These are phyloP conservation scores for Popillia japonica DNA, from an alignment of 1,140 invertebrate genomes.

Conservation along the genomic window DNA sequence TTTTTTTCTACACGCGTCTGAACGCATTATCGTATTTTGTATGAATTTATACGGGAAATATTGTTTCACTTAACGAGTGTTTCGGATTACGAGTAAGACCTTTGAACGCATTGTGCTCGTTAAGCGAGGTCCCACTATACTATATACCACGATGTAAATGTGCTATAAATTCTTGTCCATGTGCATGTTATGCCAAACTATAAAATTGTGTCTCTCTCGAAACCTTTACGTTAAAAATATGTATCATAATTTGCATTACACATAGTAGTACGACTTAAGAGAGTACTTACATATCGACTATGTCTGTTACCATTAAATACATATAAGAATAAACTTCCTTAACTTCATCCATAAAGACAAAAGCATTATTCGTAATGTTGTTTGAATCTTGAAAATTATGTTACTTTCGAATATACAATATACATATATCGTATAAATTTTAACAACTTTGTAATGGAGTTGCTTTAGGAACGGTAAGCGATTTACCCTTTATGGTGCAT, in stretches of 20 bases:
- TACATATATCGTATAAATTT: background rate
- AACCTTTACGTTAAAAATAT: background rate
- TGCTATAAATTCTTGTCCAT: too few species aligned
- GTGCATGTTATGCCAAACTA: too few species aligned
- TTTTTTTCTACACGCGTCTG: too few species aligned
- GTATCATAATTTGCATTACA: background rate
- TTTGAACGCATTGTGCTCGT: too few species aligned
- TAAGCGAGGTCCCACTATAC: too few species aligned
- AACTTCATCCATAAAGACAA: background rate
- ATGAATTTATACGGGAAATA: too few species aligned
- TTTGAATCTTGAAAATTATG: conserved; percentile 3
- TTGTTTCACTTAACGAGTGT: too few species aligned
- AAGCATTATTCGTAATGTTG: background rate
- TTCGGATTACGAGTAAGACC: too few species aligned
- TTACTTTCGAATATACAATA: background rate
- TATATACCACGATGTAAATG: too few species aligned
- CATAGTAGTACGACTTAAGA: background rate
- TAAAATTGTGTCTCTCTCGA: background rate
- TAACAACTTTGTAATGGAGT: background rate
- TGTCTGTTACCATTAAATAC: background rate
- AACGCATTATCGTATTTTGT: too few species aligned
- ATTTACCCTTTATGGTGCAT: background rate
- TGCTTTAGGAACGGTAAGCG: background rate
- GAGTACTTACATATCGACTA: background rate
- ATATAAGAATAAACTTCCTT: background rate